Conservation (phyloP, 2,888 invertebrate genomes). For the Mamestra brassicae region DNA sequence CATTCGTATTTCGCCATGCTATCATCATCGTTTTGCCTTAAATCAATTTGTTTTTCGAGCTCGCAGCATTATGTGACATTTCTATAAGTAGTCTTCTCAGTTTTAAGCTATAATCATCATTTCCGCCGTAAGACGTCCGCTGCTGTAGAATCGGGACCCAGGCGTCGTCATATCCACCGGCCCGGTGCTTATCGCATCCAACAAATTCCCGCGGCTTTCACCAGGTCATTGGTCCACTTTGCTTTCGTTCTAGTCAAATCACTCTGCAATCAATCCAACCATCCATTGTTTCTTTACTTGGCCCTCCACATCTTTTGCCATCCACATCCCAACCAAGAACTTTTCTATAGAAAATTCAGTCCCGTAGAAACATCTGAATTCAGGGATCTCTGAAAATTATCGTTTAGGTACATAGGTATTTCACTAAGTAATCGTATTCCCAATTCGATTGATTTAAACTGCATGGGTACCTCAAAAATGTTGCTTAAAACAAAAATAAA, state of each 20-base stretch:
- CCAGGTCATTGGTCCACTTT: too few species aligned
- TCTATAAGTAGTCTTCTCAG: too few species aligned
- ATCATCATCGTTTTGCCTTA: not conserved
- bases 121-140: not conserved
- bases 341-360: not conserved
- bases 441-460: constrained; percentile 26
- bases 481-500: constrained; percentile 31
- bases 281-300: not conserved
- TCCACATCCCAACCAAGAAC: not conserved
- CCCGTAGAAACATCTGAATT: not conserved
- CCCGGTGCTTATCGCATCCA: too few species aligned
- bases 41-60: not conserved
- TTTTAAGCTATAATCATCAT: not conserved
- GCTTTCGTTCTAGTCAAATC: too few species aligned
- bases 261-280: not conserved
- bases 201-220: too few species aligned
- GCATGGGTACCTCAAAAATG: constrained; percentile 22
- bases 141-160: too few species aligned
- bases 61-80: too few species aligned
- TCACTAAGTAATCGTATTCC: constrained; percentile 15
- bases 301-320: not conserved
- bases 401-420: constrained; percentile 3
- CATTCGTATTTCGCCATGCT: not conserved
- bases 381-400: not conserved
- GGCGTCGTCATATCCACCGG: too few species aligned